A percentile compares a stretch with the other conserved stretches of the same genome.
These are phyloP conservation scores for Brachymystax lenok DNA, from an alignment of 2,797 vertebrate species.

Conservation along the genomic window DNA sequence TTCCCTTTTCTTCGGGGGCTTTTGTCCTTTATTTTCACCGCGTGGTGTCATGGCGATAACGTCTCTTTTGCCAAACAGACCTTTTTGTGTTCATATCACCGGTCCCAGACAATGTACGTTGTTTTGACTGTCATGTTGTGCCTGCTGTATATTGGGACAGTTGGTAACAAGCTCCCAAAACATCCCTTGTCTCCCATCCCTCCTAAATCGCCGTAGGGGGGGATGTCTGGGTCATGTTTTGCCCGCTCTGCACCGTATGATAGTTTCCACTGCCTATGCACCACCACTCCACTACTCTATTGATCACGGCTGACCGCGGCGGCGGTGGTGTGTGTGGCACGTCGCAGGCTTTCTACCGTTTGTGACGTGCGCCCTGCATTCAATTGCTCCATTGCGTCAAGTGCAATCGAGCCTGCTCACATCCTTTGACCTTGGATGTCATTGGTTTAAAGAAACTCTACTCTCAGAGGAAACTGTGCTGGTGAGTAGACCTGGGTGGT, in stretches of 20 bases:
- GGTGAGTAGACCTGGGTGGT: too few relatives aligned
- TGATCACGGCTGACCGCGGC: neutral
- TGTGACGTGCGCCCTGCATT: neutral
- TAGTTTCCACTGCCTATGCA: constrained; percentile 1
- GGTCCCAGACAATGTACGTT: neutral
- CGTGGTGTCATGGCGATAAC: too few relatives aligned
- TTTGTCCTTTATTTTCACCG: neutral
- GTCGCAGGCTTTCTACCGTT: neutral
- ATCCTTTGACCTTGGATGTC: neutral
- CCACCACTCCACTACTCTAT: neutral
- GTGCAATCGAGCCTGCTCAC: neutral
- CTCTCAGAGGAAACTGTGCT: neutral
- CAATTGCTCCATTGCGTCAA: neutral
- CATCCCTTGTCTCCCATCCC: neutral
- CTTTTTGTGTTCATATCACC: neutral
- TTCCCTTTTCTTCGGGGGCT: too few relatives aligned
- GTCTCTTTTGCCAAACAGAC: neutral
- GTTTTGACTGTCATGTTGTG: neutral
- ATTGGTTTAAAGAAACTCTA: neutral
- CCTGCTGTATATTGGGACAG: neutral
- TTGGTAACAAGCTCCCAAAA: neutral
- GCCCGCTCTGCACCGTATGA: neutral
- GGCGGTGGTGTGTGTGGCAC: neutral
- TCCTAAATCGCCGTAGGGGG: neutral
- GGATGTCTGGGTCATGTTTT: neutral